Base-by-base conservation (phyloP, 2,888 invertebrate species). In the Dasypogon diadema region DNA sequence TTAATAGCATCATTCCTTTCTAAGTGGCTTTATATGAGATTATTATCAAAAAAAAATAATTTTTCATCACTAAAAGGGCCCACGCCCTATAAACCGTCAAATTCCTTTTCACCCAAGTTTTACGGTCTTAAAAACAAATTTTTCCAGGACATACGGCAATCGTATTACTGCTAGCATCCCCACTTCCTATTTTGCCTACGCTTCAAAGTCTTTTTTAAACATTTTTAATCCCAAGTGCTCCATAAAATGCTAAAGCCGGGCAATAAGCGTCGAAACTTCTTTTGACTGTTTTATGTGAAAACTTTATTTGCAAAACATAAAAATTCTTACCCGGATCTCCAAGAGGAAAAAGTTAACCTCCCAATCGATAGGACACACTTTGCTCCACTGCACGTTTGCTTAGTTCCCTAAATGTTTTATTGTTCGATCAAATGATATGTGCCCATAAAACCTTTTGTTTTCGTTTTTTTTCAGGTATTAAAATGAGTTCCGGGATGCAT, bases 221-320 rank as follows among this genome's bases (percentile, higher is more conserved):
- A 51, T 60, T 60, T 74, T 74, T 60, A 74, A 58, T 74, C 74
- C 74, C 74, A 60, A 74, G 60, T 54, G 74, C 63, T 74, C 63
- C 58, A 74, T 74, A 74, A 74, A 74, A 51, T 22, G 48, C 54
- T 70, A 70, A 70, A 54, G 70, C 70, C 51, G 16, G 24, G 70
- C 70, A 70, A 70, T 70, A 70, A 70, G 70, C 54, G 51, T 24
- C 51, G 16, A 51, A 51, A 70, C 22, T 21, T 70, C 34, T 54
- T 70, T 54, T 51, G 70, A 70, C 70, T 70, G 70, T 70, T 70
- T 70, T 70, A 70, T 70, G 70, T 18, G 70, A 54, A 70, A 70
- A 70, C 70, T 70, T 70, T 70, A 70, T 54, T 70, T 70, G 54
- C 18, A 34, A 54, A 70, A 30, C 30, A 30, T 54, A 54, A 70